A percentile compares a stretch with the other conserved stretches of the same genome.
Evolutionary conservation across 2,113 vertebrate genomes (phyloP).

Genomic region (Prionailurus viverrinus): DNA sequence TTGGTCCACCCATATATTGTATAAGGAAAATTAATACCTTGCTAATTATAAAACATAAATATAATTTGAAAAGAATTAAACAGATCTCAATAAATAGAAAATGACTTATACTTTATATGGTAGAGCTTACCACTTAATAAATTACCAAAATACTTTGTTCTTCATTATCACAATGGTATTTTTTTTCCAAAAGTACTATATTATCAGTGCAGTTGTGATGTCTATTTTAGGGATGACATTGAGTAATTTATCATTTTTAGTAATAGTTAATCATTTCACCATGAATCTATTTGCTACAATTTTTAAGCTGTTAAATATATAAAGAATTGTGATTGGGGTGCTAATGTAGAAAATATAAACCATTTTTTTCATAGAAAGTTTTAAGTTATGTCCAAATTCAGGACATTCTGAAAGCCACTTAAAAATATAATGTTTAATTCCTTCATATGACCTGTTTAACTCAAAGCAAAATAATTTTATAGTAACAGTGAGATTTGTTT

Average conservation of each 20-base stretch:
- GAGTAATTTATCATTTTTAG: slow-evolving; percentile 70
- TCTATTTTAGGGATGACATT: slow-evolving; percentile 57
- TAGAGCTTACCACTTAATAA: slow-evolving; percentile 70
- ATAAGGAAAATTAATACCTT: slow-evolving; percentile 71
- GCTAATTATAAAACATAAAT: slow-evolving; percentile 70
- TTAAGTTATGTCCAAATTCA: slow-evolving; percentile 46
- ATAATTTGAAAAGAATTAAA: slow-evolving; percentile 63
- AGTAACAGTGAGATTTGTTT: slow-evolving; percentile 9
- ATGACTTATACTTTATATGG: slow-evolving; percentile 62
- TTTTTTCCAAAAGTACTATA: slow-evolving; percentile 55
- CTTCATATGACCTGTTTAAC: slow-evolving; percentile 48
- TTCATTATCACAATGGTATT: slow-evolving; percentile 57
- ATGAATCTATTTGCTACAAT: slow-evolving; percentile 55
- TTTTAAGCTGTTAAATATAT: slow-evolving; percentile 43
- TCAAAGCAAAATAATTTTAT: neutral
- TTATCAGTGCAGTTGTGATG: slow-evolving; percentile 32
- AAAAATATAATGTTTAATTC: slow-evolving; percentile 44
- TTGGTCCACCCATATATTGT: neutral
- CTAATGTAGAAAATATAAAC: slow-evolving; percentile 16
- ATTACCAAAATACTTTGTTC: slow-evolving; percentile 64
- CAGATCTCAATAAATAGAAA: slow-evolving; percentile 66
- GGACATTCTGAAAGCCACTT: slow-evolving; percentile 24
- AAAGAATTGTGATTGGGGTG: neutral
- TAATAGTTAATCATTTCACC: slow-evolving; percentile 63
- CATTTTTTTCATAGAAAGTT: slow-evolving; percentile 46